These are phyloP conservation scores for Capra hircus DNA, from an alignment of 2,113 vertebrate species.

Conservation along the genomic window DNA sequence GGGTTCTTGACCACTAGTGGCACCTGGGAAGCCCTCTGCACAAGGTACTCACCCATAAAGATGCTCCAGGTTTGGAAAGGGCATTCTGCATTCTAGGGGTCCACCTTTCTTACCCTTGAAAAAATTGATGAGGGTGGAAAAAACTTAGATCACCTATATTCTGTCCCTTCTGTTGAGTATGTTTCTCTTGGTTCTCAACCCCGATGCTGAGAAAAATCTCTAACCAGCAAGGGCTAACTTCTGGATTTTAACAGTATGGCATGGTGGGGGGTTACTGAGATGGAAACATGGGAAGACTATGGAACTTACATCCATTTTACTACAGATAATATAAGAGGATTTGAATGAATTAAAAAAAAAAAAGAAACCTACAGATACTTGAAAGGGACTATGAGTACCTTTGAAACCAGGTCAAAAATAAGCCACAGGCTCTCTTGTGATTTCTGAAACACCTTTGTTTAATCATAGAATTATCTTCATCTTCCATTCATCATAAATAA, in stretches of 20 bases:
- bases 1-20: background rate
- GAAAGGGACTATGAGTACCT: background rate
- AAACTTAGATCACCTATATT: background rate
- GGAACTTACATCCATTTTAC: background rate
- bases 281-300: background rate
- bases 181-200: background rate
- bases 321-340: background rate
- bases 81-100: background rate
- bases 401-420: constrained; percentile 16
- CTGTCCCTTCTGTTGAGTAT: background rate
- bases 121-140: background rate
- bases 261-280: background rate
- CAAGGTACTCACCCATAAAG: background rate
- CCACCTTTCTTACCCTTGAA: background rate
- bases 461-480: constrained; percentile 59
- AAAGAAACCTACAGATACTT: background rate
- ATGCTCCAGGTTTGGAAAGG: background rate
- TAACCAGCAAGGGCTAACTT: background rate
- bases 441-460: constrained; percentile 53
- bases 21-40: background rate
- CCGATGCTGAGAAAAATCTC: background rate
- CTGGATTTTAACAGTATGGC: background rate
- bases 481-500: constrained; percentile 66
- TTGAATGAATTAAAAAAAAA: background rate
- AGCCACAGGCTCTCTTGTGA: constrained; percentile 18